A percentile compares a stretch with the other conserved stretches of the same genome.
phyloP scores from a whole-genome alignment of 2,888 invertebrate genomes.

The Cerastis leucographa region DNA sequence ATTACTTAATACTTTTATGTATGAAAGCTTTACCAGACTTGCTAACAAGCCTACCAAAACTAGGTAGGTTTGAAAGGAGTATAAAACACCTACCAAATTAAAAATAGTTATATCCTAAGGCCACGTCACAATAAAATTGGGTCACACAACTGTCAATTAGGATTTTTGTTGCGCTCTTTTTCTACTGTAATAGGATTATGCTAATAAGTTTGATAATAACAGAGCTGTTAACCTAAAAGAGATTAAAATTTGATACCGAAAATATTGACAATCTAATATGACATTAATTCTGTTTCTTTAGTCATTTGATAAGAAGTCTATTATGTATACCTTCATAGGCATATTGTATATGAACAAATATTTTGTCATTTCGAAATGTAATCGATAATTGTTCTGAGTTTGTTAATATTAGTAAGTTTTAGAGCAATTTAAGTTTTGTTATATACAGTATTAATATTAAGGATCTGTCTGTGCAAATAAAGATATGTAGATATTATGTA shows the following conservation, averaged over 20 bases:
- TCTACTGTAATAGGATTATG: conserved; percentile 5
- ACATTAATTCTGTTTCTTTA: conserved; percentile 2
- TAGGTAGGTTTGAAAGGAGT: no score
- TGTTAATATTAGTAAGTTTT: neutral
- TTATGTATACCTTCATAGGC: neutral
- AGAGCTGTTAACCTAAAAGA: neutral
- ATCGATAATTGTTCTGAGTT: neutral
- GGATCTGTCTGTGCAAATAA: neutral
- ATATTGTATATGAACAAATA: neutral
- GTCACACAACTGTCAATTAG: neutral
- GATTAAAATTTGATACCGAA: conserved; percentile 7
- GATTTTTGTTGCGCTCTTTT: neutral
- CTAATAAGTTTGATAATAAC: conserved; percentile 4
- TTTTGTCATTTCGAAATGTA: neutral
- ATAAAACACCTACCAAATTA: no score
- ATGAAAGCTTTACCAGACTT: neutral
- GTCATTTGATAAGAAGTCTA: neutral
- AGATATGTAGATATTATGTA: neutral
- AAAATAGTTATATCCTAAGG: neutral
- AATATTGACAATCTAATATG: neutral
- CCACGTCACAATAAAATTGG: neutral
- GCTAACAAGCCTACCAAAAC: no score
- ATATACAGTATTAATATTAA: neutral
- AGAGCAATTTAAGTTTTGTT: conserved; percentile 5
- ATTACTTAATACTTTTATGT: no score